Evolutionary conservation across 2,113 vertebrate genomes (phyloP).

Genomic region (Apaloderma vittatum): DNA sequence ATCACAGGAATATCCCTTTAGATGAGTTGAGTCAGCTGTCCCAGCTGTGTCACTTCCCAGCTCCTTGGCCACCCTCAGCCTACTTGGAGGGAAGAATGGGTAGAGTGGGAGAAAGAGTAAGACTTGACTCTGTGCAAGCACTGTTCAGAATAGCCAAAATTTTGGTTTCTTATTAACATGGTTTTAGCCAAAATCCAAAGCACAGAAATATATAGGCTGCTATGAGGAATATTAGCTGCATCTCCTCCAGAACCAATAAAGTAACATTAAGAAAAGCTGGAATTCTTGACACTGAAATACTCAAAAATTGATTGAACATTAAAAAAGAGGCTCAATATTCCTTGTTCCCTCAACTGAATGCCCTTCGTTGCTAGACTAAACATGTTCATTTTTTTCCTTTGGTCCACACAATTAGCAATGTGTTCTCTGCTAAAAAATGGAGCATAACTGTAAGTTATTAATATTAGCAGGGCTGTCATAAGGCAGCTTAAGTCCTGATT

Average conservation of each 20-base stretch:
- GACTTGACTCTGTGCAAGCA: background rate
- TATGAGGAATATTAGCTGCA: background rate
- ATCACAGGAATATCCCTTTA: background rate
- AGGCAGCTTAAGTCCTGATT: background rate
- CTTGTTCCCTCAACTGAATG: background rate
- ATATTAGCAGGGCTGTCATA: background rate
- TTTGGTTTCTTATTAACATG: background rate
- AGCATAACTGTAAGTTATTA: background rate
- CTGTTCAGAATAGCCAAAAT: background rate
- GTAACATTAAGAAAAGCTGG: background rate
- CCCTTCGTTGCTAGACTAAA: background rate
- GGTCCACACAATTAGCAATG: background rate
- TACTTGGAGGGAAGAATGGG: background rate
- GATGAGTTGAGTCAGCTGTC: background rate
- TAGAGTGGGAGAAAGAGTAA: background rate
- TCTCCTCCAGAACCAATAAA: background rate
- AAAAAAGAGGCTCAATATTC: background rate
- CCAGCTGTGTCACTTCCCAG: background rate
- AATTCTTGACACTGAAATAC: background rate
- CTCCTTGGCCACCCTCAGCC: background rate
- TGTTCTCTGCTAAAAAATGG: background rate
- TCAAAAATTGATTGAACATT: background rate
- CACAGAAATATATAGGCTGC: background rate
- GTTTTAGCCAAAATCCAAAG: background rate
- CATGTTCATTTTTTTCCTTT: background rate